Percentiles rank a stretch among this genome's conserved stretches.
phyloP scores from a whole-genome alignment of 2,797 vertebrate genomes.

The Dipus sagitta region DNA sequence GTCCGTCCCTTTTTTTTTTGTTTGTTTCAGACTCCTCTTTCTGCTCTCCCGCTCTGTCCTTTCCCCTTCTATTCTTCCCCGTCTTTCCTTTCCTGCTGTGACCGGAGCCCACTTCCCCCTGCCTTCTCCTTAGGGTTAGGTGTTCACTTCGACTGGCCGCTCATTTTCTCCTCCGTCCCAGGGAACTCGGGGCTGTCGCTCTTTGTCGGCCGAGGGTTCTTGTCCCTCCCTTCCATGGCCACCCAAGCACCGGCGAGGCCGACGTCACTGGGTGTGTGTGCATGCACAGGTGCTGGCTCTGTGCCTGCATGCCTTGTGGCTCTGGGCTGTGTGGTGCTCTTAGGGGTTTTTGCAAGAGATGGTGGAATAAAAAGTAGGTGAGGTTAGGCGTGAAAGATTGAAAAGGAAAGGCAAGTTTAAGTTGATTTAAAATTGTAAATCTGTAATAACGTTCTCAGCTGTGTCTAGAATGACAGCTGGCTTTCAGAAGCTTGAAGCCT shows the following conservation, averaged over 20 bases:
- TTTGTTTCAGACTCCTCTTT: neutral
- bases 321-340: neutral
- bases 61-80: no score
- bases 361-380: neutral
- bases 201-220: fast-evolving
- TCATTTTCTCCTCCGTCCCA: neutral
- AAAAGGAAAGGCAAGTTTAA: neutral
- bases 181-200: neutral
- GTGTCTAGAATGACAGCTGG: neutral
- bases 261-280: neutral
- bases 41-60: neutral
- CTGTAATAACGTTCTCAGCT: neutral
- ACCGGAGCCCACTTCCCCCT: neutral
- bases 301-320: no score
- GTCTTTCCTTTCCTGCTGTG: neutral
- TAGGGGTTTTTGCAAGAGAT: neutral
- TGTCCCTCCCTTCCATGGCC: neutral
- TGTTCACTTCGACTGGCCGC: fast-evolving
- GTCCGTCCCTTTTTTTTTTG: neutral
- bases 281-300: neutral
- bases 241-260: neutral
- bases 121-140: neutral
- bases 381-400: neutral
- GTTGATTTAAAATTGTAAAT: neutral
- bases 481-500: neutral